phyloP scores from a whole-genome alignment of 2,113 vertebrate genomes.

The Camelus dromedarius region DNA sequence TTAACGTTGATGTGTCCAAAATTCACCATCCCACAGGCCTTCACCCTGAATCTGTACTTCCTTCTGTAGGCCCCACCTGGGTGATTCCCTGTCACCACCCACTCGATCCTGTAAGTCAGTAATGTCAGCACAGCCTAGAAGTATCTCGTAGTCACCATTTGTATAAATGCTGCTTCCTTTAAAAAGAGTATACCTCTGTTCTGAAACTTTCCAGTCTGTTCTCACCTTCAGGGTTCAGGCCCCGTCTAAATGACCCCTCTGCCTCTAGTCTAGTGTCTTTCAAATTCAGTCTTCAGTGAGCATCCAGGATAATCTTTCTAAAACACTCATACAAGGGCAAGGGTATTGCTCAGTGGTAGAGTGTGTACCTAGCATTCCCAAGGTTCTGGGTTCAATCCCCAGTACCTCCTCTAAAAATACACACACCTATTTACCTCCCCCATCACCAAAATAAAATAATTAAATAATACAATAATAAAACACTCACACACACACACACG shows the following conservation, averaged over 20 bases:
- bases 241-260: not conserved
- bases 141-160: not conserved
- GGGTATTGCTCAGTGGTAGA: too few relatives aligned
- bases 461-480: too few relatives aligned
- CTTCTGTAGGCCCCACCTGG: not conserved
- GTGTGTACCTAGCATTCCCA: too few relatives aligned
- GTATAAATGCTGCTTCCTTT: not conserved
- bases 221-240: not conserved
- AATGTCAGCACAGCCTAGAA: not conserved
- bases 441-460: too few relatives aligned
- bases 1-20: not conserved
- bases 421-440: too few relatives aligned
- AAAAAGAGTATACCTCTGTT: not conserved
- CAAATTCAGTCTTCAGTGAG: not conserved
- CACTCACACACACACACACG: too few relatives aligned
- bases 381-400: too few relatives aligned
- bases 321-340: not conserved
- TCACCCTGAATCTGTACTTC: not conserved
- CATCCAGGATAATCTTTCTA: not conserved
- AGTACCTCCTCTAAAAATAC: too few relatives aligned
- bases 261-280: not conserved
- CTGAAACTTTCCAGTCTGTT: not conserved
- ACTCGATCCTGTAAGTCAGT: not conserved
- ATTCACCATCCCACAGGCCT: not conserved
- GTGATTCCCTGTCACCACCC: not conserved